Evolutionary conservation across 2,888 invertebrate species (phyloP).

Genomic region (Melanostoma scalare): DNA sequence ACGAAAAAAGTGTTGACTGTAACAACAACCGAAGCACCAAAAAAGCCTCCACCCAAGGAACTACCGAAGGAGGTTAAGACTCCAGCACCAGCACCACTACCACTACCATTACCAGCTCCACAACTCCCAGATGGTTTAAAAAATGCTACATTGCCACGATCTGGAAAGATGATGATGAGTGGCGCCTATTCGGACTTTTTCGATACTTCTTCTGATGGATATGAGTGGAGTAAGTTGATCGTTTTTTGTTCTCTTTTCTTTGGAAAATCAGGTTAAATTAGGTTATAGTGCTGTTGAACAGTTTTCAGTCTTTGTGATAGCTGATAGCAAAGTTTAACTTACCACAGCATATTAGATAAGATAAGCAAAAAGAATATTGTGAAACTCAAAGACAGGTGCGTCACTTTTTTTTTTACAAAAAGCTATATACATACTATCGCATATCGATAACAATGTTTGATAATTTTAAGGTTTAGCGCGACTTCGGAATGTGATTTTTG

Average conservation of each 20-base stretch:
- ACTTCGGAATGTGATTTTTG: background rate
- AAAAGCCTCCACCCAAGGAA: conserved; percentile 29
- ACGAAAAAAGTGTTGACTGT: conserved; percentile 4
- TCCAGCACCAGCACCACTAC: background rate
- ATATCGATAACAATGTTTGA: conserved; percentile 19
- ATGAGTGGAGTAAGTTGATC: conserved; percentile 68
- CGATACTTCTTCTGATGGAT: conserved; percentile 52
- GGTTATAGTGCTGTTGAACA: background rate
- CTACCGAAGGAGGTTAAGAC: conserved; percentile 8
- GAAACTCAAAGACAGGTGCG: conserved; percentile 63
- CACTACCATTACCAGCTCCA: conserved; percentile 2
- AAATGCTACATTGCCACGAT: conserved; percentile 27
- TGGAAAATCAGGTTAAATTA: conserved; percentile 27
- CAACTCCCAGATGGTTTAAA: background rate
- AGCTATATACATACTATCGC: background rate
- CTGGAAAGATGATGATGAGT: conserved; percentile 51
- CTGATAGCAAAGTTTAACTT: conserved; percentile 45
- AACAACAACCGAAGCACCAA: conserved; percentile 16
- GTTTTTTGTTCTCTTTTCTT: too few relatives aligned
- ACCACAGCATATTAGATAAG: conserved; percentile 51
- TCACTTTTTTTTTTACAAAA: conserved; percentile 26
- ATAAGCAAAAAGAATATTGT: conserved; percentile 46
- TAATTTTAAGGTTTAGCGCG: background rate
- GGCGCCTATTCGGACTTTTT: conserved; percentile 24
- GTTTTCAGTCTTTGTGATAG: conserved; percentile 12